These are phyloP conservation scores for Cryptosula pallasiana DNA, from an alignment of 2,888 invertebrate species.

Conservation along the genomic window DNA sequence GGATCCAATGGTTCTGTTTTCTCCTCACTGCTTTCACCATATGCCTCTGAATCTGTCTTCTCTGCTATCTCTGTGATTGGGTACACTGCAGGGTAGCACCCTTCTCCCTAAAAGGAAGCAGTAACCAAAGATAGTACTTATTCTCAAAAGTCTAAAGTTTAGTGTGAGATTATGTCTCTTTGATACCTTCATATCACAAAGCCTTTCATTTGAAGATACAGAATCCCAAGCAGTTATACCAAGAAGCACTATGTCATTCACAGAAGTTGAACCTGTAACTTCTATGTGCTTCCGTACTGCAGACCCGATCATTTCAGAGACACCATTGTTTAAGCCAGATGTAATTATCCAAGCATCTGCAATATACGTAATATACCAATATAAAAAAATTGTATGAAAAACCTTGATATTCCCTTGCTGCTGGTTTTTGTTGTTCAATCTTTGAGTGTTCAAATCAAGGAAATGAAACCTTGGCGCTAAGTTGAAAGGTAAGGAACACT, in stretches of 20 bases:
- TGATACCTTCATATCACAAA: background rate
- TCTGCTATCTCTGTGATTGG: constrained; percentile 30
- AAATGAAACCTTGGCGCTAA: too few species aligned
- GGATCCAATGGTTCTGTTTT: constrained; percentile 42
- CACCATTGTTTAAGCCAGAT: constrained; percentile 49
- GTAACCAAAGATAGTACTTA: too few species aligned
- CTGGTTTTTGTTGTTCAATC: too few species aligned
- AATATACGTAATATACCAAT: too few species aligned
- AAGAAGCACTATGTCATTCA: constrained; percentile 40
- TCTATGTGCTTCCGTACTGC: constrained; percentile 46
- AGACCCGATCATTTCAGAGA: constrained; percentile 53
- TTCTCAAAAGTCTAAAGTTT: background rate
- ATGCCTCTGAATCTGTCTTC: constrained; percentile 28
- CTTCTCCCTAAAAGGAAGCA: constrained; percentile 35
- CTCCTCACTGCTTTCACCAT: background rate
- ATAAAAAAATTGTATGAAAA: too few species aligned
- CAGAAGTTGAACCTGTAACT: constrained; percentile 31
- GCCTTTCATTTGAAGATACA: constrained; percentile 32
- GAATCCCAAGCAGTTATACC: constrained; percentile 50
- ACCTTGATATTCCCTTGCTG: too few species aligned
- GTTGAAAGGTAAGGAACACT: too few species aligned
- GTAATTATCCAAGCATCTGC: constrained; percentile 54
- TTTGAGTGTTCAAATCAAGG: too few species aligned
- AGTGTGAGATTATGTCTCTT: too few species aligned
- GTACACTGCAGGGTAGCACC: constrained; percentile 44